Evolutionary conservation across 2,797 vertebrate species (phyloP).

Genomic region (Gouania willdenowi): DNA sequence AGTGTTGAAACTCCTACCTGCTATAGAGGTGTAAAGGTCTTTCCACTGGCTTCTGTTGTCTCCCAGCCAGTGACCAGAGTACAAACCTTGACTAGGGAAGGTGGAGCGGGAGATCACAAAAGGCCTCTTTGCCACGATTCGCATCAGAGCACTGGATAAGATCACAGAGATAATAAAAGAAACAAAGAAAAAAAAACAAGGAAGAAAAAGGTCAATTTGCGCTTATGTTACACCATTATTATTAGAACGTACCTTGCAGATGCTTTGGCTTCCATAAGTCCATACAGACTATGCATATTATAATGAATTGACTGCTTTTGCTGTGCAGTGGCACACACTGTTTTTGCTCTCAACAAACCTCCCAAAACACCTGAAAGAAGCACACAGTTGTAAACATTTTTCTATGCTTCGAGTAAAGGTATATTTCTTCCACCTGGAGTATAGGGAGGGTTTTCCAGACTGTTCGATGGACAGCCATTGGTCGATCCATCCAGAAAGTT

Average conservation of each 20-base stretch:
- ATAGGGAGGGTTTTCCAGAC: constrained; percentile 82
- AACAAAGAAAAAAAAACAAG: no score
- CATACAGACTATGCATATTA: constrained; percentile 87
- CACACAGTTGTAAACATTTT: neutral
- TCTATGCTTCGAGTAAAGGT: neutral
- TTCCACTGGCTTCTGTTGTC: constrained; percentile 88
- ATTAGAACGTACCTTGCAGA: constrained; percentile 74
- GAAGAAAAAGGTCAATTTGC: no score
- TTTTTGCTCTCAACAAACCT: constrained; percentile 75
- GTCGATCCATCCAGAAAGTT: constrained; percentile 86
- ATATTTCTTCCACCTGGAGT: constrained; percentile 69
- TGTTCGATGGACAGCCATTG: constrained; percentile 75
- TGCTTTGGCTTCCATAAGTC: constrained; percentile 86
- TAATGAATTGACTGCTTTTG: constrained; percentile 82
- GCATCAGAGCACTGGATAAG: constrained; percentile 75
- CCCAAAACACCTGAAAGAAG: constrained; percentile 74
- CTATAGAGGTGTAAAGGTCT: constrained; percentile 82
- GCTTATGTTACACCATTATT: neutral
- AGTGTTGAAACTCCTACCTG: constrained; percentile 66
- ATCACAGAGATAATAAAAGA: neutral
- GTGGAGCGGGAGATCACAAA: constrained; percentile 88
- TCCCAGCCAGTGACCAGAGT: constrained; percentile 89
- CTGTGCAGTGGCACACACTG: constrained; percentile 77
- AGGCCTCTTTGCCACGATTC: constrained; percentile 76
- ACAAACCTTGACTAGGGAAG: constrained; percentile 85